Evolutionary conservation across 2,113 vertebrate species (phyloP).

Genomic region (Psilopsiagon aymara): DNA sequence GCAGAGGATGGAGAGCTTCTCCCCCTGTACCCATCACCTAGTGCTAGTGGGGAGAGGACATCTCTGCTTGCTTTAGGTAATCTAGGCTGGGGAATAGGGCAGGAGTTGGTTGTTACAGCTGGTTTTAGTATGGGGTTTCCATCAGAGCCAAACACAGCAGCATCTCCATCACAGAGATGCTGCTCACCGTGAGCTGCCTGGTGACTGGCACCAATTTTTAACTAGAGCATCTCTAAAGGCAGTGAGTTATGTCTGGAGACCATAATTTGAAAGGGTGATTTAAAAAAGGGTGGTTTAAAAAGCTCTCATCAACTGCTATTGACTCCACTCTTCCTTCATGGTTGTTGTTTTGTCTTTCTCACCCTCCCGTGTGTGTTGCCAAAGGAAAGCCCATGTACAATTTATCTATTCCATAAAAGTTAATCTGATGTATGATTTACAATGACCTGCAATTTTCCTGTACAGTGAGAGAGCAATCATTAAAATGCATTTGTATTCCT

Average conservation of each 20-base stretch:
- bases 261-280: not conserved
- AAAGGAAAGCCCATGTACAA: constrained; percentile 21
- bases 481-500: not conserved
- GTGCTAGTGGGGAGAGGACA: not conserved
- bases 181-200: not conserved
- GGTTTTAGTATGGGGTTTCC: not conserved
- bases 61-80: not conserved
- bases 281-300: not conserved
- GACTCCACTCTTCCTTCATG: not conserved
- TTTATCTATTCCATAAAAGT: constrained; percentile 21
- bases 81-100: not conserved
- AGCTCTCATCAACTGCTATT: not conserved
- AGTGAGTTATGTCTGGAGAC: not conserved
- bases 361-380: not conserved
- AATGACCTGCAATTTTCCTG: not conserved
- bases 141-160: not conserved
- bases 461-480: not conserved
- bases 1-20: not conserved
- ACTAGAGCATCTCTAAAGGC: not conserved
- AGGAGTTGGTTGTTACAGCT: not conserved
- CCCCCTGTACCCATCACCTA: not conserved
- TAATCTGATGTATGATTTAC: constrained; percentile 19
- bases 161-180: not conserved
- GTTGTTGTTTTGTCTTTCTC: not conserved
- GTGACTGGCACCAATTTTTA: not conserved